These are phyloP conservation scores for Galerucella calmariensis DNA, from an alignment of 2,888 invertebrate genomes.

Conservation along the genomic window DNA sequence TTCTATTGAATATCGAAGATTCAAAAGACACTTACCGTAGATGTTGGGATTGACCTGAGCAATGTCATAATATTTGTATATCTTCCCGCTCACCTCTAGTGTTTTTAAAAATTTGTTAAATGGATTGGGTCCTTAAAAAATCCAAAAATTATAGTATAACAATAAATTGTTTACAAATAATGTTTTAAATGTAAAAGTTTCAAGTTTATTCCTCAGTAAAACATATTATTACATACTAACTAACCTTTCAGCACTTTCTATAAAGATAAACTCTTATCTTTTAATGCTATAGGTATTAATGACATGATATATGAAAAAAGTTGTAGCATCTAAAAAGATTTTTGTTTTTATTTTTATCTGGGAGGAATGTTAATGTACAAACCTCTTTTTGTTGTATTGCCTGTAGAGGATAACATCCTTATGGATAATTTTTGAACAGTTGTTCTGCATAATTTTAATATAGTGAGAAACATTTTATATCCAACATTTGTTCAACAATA, in stretches of 20 bases:
- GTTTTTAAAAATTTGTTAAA: conserved; percentile 72
- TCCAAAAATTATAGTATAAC: neutral
- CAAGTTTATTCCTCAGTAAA: no score
- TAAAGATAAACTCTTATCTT: no score
- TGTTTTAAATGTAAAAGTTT: no score
- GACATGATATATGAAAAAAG: no score
- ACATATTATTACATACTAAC: no score
- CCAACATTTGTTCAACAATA: neutral
- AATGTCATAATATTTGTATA: conserved; percentile 85
- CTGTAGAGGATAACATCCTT: neutral
- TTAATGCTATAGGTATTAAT: no score
- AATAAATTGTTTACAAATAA: no score
- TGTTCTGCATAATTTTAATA: neutral
- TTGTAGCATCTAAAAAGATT: no score
- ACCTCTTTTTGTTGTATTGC: neutral
- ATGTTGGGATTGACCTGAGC: conserved; percentile 74
- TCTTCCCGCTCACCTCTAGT: conserved; percentile 70
- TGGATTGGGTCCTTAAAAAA: conserved; percentile 67
- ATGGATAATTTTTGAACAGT: neutral
- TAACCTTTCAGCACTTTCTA: no score
- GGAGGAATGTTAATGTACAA: neutral
- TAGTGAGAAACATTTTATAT: neutral
- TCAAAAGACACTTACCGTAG: conserved; percentile 76
- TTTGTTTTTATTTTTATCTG: no score
- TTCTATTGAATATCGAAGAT: neutral